phyloP scores from a whole-genome alignment of 2,888 invertebrate species.

The Pachycephus smyrnensis region DNA sequence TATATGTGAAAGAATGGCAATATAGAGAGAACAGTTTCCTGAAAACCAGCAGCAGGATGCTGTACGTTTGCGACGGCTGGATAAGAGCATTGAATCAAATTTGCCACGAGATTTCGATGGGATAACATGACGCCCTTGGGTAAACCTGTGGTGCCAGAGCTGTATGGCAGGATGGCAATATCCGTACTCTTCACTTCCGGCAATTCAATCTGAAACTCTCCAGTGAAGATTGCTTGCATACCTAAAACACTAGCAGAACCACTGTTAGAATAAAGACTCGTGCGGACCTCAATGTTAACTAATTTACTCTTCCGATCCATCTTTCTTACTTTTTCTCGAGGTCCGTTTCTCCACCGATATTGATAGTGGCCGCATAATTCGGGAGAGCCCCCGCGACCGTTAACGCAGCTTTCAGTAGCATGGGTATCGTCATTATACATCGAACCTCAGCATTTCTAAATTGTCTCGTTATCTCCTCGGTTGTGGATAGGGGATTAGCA shows the following conservation, averaged over 20 bases:
- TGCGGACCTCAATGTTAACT: too few species aligned
- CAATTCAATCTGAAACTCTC: conserved; percentile 61
- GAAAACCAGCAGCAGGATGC: conserved; percentile 68
- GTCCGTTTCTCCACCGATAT: conserved; percentile 74
- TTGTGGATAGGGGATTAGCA: conserved; percentile 78
- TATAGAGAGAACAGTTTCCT: conserved; percentile 73
- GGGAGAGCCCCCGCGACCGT: conserved; percentile 70
- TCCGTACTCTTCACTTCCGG: conserved; percentile 50
- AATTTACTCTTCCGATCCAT: too few species aligned
- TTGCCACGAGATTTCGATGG: conserved; percentile 75
- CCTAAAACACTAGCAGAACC: conserved; percentile 50
- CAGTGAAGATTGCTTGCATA: conserved; percentile 62
- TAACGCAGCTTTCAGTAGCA: conserved; percentile 73
- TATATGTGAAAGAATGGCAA: conserved; percentile 86
- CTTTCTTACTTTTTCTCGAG: conserved; percentile 55
- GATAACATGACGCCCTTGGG: conserved; percentile 85
- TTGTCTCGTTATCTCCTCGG: conserved; percentile 75
- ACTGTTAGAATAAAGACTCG: too few species aligned
- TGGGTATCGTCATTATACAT: conserved; percentile 74
- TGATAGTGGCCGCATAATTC: conserved; percentile 74
- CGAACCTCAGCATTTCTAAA: conserved; percentile 75
- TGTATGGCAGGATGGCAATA: conserved; percentile 65
- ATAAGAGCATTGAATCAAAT: conserved; percentile 69
- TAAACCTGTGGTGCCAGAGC: conserved; percentile 81
- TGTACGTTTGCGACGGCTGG: conserved; percentile 68